Conservation (phyloP, 2,797 vertebrate genomes). For the Propithecus deckenii region DNA sequence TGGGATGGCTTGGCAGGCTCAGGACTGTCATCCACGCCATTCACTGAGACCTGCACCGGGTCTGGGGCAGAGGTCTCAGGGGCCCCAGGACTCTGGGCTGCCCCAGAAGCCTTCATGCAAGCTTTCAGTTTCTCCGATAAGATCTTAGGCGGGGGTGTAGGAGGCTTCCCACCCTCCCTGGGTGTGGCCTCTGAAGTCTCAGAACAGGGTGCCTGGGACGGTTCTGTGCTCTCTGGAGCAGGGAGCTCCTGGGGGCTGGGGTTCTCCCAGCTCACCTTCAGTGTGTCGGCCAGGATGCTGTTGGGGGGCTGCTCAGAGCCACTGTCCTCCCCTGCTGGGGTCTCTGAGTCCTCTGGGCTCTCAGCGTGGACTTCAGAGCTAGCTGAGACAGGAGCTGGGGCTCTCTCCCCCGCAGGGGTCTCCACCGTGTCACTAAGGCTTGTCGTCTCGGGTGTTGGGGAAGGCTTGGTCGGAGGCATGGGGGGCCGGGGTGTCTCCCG, state of each 20-base stretch:
- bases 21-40: slow-evolving; percentile 67
- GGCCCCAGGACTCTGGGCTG: neutral
- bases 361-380: slow-evolving; percentile 52
- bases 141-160: slow-evolving; percentile 78
- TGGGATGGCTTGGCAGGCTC: slow-evolving; percentile 62
- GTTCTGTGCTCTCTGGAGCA: slow-evolving; percentile 77
- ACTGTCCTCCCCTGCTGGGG: slow-evolving; percentile 63
- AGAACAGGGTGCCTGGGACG: slow-evolving; percentile 77
- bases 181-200: slow-evolving; percentile 78
- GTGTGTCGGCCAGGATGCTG: slow-evolving; percentile 78
- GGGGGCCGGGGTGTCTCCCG: slow-evolving; percentile 83
- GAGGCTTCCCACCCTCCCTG: slow-evolving; percentile 77
- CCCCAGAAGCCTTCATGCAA: slow-evolving; percentile 30
- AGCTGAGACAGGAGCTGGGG: slow-evolving; percentile 66
- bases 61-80: neutral
- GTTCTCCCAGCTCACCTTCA: slow-evolving; percentile 89
- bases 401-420: slow-evolving; percentile 64
- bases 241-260: slow-evolving; percentile 52
- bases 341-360: slow-evolving; percentile 65
- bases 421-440: slow-evolving; percentile 56
- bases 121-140: slow-evolving; percentile 80
- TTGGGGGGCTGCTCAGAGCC: slow-evolving; percentile 77
- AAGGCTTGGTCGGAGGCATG: slow-evolving; percentile 86
- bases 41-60: slow-evolving; percentile 59
- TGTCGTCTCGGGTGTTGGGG: slow-evolving; percentile 63